These are phyloP conservation scores for Triops cancriformis DNA, from an alignment of 1,140 invertebrate genomes.

Conservation along the genomic window DNA sequence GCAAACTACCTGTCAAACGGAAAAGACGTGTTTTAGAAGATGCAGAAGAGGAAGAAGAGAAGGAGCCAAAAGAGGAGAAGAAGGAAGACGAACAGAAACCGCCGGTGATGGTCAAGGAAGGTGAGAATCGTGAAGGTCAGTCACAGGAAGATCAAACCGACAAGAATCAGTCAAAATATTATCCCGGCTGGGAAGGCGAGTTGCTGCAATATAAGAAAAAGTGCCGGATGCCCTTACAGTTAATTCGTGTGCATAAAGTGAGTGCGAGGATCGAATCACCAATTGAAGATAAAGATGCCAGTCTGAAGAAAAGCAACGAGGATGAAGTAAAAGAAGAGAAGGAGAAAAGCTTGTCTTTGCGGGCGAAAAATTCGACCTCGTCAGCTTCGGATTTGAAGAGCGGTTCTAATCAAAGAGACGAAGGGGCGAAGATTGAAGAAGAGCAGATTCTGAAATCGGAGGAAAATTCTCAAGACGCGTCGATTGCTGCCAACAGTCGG, in stretches of 20 bases:
- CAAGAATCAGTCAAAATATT: constrained; percentile 56
- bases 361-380: too few relatives aligned
- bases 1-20: neutral
- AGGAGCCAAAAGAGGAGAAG: neutral
- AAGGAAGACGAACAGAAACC: neutral
- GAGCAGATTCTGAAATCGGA: neutral
- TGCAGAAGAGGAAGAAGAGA: neutral
- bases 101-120: neutral
- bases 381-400: neutral
- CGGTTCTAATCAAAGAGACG: neutral
- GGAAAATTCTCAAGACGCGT: neutral
- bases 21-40: neutral
- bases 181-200: constrained; percentile 69
- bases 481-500: constrained; percentile 44
- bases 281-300: constrained; percentile 11
- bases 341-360: too few relatives aligned
- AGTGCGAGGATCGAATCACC: constrained; percentile 21
- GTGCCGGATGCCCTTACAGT: constrained; percentile 60
- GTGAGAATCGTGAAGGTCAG: neutral
- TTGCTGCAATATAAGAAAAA: constrained; percentile 70
- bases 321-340: neutral
- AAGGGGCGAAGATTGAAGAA: neutral
- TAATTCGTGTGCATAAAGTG: constrained; percentile 55
- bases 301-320: constrained; percentile 30
- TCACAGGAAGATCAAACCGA: neutral